Evolutionary conservation across 2,113 vertebrate genomes (phyloP).

Genomic region (Solenodon paradoxus): DNA sequence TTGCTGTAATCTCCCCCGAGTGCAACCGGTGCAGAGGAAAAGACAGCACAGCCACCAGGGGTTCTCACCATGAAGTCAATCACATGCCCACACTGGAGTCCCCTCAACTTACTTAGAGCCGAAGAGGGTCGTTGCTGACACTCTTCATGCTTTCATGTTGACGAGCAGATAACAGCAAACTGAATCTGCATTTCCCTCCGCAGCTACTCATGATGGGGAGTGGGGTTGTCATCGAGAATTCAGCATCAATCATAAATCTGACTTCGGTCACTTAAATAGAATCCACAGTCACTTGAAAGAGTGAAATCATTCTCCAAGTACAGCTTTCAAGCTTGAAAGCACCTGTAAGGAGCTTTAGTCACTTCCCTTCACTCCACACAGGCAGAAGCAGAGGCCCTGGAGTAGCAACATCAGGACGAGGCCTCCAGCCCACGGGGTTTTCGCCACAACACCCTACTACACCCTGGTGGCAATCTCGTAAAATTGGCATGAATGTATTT

Average conservation of each 20-base stretch:
- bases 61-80: not conserved
- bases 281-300: not conserved
- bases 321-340: not conserved
- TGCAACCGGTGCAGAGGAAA: not conserved
- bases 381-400: not conserved
- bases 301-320: not conserved
- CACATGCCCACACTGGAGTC: not conserved
- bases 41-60: not conserved
- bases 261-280: not conserved
- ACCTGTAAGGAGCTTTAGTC: not conserved
- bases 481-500: not conserved
- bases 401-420: not conserved
- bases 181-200: not conserved
- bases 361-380: not conserved
- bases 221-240: conserved; percentile 21
- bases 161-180: not conserved
- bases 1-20: not conserved
- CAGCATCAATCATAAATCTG: not conserved
- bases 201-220: not conserved
- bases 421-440: not conserved
- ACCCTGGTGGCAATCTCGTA: not conserved
- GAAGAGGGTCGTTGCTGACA: not conserved
- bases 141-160: not conserved
- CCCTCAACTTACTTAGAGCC: not conserved
- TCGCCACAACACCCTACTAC: not conserved